phyloP scores from a whole-genome alignment of 2,888 invertebrate species.

The Dorcus parallelipipedus region DNA sequence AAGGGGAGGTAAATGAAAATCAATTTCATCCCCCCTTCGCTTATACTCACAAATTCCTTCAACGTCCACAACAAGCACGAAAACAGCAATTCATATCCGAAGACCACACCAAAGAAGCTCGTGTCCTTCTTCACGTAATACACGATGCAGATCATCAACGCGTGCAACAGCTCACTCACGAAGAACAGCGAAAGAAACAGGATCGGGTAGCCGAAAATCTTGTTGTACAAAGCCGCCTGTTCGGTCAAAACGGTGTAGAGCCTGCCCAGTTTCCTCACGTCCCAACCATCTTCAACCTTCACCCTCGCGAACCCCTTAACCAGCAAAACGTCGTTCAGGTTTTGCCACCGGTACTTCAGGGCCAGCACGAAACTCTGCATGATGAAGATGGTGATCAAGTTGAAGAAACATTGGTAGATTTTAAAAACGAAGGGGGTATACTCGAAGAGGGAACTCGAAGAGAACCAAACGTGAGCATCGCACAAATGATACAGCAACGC shows the following conservation, averaged over 20 bases:
- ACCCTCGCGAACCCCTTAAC: too few species aligned
- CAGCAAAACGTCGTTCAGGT: not conserved
- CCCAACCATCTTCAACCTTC: not conserved
- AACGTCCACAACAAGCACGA: not conserved
- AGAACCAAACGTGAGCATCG: not conserved
- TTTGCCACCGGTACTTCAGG: not conserved
- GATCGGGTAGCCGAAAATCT: not conserved
- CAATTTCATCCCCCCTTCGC: too few species aligned
- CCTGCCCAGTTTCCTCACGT: not conserved
- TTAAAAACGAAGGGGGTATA: not conserved
- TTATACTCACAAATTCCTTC: not conserved
- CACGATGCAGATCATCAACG: not conserved
- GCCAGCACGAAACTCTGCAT: constrained; percentile 1
- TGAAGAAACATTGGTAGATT: not conserved
- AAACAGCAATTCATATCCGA: not conserved
- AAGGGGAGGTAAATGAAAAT: too few species aligned
- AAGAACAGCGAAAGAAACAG: not conserved
- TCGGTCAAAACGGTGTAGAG: not conserved
- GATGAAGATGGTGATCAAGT: not conserved
- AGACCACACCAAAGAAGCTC: not conserved
- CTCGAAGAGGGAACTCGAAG: not conserved
- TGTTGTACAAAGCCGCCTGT: not conserved
- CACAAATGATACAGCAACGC: not conserved
- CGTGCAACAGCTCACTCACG: not conserved
- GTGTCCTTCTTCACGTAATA: not conserved